Evolutionary conservation across 92 coral and sea anemone genomes (phyloP), one percentile per base, ranked within the genome.

Genomic region (Heliopora coerulea): DNA sequence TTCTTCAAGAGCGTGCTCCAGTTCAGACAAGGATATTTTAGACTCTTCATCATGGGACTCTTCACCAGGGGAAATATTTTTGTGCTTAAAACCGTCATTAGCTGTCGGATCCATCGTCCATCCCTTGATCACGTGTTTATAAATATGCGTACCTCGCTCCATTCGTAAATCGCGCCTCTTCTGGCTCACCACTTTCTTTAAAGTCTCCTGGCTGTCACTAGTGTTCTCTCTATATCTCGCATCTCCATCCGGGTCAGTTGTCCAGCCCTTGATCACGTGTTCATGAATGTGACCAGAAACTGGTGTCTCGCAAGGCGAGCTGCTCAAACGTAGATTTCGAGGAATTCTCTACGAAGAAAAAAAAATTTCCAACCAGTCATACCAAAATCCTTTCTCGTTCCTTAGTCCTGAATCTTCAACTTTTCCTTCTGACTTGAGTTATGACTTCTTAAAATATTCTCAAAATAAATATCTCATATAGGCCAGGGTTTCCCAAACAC

Each of bases 201-300:
- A 7, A 17, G n/a, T 14, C 40, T 15, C 44, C 23, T 18, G 33
- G 9, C 18, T 54, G 26, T 20, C 25, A 17, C 23, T 23, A 11
- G 31, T 6, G 50, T 39, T 70, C 24, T 67, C 39, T 13, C 32
- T 46, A 29, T 63, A 40, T 28, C 14, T 63, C 20, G 17, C 39
- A 12, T 25, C 44, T 33, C 48, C 40, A 17, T 20, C 25, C 27
- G 31, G 20, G 75, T 89, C 82, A 8, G 98, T 93, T 27, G 98
- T 93, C 98, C 98, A 93, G 14, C 98, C 98, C 73, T 93, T 93
- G 78, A 93, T 73, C 83, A 82, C 88, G 85, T 93, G 98, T 60
- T 81, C 89, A 59, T 93, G 96, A 21, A 93, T 86, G 56, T 93
- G 96, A 14, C 86, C 73, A 2, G 88, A 83, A 19, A 83, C 79